A percentile compares a stretch with the other conserved stretches of the same genome.
phyloP scores from a whole-genome alignment of 2,888 invertebrate genomes.

The Lithodes maja region DNA sequence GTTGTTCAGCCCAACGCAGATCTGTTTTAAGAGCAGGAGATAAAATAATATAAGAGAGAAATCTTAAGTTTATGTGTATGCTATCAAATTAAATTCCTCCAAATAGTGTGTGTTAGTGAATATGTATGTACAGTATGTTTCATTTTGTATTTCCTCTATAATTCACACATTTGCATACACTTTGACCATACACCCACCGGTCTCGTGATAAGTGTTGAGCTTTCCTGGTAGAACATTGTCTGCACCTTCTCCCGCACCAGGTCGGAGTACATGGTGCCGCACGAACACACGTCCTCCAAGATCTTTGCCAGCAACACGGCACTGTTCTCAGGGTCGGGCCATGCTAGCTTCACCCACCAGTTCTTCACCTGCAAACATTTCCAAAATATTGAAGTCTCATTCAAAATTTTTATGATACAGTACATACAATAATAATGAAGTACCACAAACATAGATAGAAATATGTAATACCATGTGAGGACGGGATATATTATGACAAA shows the following conservation, averaged over 20 bases:
- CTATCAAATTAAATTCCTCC: too few relatives aligned
- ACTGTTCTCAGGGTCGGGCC: conserved; percentile 69
- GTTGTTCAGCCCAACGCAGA: conserved; percentile 70
- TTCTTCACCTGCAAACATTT: conserved; percentile 52
- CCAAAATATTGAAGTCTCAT: too few relatives aligned
- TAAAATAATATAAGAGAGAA: neutral
- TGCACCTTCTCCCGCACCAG: conserved; percentile 64
- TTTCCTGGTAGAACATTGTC: conserved; percentile 44
- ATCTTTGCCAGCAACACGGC: conserved; percentile 63
- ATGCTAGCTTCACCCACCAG: conserved; percentile 69
- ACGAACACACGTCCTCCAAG: conserved; percentile 65
- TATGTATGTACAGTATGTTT: too few relatives aligned
- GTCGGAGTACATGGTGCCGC: conserved; percentile 61
- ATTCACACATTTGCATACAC: too few relatives aligned
- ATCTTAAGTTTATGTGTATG: neutral
- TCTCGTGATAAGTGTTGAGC: conserved; percentile 54
- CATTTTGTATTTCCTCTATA: too few relatives aligned
- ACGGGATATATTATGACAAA: too few relatives aligned
- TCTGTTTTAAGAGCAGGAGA: conserved; percentile 32
- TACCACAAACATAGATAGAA: too few relatives aligned
- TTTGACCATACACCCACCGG: conserved; percentile 33
- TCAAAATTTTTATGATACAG: too few relatives aligned
- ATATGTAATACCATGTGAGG: too few relatives aligned
- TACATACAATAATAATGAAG: too few relatives aligned
- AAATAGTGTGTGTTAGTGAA: too few relatives aligned